Conservation (phyloP, 2,113 vertebrate genomes). For the Romanogobio albipinnatus region DNA sequence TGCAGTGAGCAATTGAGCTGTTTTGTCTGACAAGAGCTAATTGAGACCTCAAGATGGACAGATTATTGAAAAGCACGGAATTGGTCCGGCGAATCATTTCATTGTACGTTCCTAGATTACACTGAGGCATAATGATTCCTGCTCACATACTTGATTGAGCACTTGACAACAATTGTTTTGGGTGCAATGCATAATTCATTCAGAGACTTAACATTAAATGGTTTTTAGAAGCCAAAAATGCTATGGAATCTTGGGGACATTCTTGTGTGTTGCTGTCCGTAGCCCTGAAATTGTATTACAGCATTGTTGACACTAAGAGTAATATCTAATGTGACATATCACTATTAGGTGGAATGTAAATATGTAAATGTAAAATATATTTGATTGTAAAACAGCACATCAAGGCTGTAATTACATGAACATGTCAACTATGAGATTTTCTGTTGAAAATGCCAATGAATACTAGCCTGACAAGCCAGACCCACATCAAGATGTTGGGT, state of each 20-base stretch:
- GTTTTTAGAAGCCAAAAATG: background rate
- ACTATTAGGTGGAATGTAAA: background rate
- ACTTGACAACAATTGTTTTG: conserved; percentile 25
- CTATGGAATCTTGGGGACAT: background rate
- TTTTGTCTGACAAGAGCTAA: conserved; percentile 41
- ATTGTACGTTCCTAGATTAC: background rate
- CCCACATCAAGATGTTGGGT: too few relatives aligned
- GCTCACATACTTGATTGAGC: background rate
- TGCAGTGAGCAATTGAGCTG: conserved; percentile 26
- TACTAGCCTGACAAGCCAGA: background rate
- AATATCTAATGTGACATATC: conserved; percentile 2
- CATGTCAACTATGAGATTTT: conserved; percentile 16
- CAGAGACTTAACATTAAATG: conserved; percentile 11
- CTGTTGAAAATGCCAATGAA: conserved; percentile 3
- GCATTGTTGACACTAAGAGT: background rate
- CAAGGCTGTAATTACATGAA: conserved; percentile 36
- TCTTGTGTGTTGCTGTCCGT: background rate
- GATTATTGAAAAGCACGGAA: conserved; percentile 26
- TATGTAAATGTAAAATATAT: conserved; percentile 5
- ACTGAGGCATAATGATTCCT: background rate
- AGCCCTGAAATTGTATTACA: background rate
- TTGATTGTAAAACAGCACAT: conserved; percentile 15
- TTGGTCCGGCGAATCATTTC: background rate
- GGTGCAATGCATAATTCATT: conserved; percentile 13
- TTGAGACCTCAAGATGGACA: conserved; percentile 40